phyloP scores from a whole-genome alignment of 92 coral and sea anemone genomes.

The Desmophyllum pertusum region DNA sequence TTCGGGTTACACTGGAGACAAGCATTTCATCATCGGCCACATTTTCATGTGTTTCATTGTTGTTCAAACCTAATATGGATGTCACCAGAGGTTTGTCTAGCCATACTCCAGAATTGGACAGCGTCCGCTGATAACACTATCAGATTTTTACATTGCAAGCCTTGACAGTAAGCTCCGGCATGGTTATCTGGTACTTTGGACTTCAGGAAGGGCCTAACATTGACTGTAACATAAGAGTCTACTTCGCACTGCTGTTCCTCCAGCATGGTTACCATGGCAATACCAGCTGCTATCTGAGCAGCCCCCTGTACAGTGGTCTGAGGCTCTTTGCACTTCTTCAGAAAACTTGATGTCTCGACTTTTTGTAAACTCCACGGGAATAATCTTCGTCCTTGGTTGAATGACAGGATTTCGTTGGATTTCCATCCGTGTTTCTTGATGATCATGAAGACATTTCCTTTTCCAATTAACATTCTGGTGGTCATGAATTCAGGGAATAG shows the following conservation, averaged over 20 bases:
- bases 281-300: conserved; percentile 28
- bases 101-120: conserved; percentile 10
- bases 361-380: conserved; percentile 23
- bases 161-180: not conserved
- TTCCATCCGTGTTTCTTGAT: conserved; percentile 21
- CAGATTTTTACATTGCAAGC: not conserved
- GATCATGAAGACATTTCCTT: conserved; percentile 15
- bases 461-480: not conserved
- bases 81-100: not conserved
- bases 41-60: not conserved
- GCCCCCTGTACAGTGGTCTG: conserved; percentile 26
- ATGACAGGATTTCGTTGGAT: conserved; percentile 7
- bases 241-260: not conserved
- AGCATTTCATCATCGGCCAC: not conserved
- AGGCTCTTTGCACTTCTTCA: conserved; percentile 19
- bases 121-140: not conserved
- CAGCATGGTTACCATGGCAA: conserved; percentile 20
- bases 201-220: conserved; percentile 14
- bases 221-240: not conserved
- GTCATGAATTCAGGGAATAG: not conserved
- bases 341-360: conserved; percentile 4
- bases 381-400: conserved; percentile 19
- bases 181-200: conserved; percentile 19
- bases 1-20: not conserved
- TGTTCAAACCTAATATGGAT: conserved; percentile 2